These are phyloP conservation scores for Corbicula japonica DNA, from an alignment of 2,888 invertebrate species.

Conservation along the genomic window DNA sequence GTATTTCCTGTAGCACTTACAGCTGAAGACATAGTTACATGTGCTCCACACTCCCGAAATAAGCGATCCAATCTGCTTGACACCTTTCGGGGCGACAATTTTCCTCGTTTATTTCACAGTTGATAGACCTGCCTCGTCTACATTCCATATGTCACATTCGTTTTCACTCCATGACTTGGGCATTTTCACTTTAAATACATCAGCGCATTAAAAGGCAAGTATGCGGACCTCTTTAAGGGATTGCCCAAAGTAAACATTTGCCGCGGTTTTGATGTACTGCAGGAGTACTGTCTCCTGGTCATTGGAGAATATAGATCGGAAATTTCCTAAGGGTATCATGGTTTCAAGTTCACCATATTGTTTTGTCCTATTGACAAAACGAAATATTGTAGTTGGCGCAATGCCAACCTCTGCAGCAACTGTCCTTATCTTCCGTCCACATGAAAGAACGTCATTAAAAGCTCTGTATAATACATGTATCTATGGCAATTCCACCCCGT, in stretches of 20 bases:
- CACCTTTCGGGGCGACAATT: too few species aligned
- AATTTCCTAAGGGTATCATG: neutral
- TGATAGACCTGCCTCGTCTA: too few species aligned
- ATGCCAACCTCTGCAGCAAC: constrained; percentile 20
- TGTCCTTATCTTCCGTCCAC: constrained; percentile 4
- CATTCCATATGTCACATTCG: too few species aligned
- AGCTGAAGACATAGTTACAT: too few species aligned
- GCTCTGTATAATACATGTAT: constrained; percentile 23
- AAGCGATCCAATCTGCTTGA: too few species aligned
- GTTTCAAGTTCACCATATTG: neutral
- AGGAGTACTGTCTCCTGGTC: constrained; percentile 9
- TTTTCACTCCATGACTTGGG: constrained; percentile 1
- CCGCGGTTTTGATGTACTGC: constrained; percentile 38
- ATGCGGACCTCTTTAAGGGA: constrained; percentile 41
- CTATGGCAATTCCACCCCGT: neutral
- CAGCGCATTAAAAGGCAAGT: constrained; percentile 45
- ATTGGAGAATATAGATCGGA: neutral
- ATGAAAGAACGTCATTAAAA: constrained; percentile 11
- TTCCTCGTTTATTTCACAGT: too few species aligned
- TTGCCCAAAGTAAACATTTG: constrained; percentile 47
- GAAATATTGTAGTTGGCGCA: neutral
- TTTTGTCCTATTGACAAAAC: constrained; percentile 21
- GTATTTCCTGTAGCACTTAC: too few species aligned
- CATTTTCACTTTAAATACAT: constrained; percentile 16
- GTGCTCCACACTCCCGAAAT: too few species aligned